These are phyloP conservation scores for Dendroctonus ponderosae DNA, from an alignment of 1,140 invertebrate species.

Conservation along the genomic window DNA sequence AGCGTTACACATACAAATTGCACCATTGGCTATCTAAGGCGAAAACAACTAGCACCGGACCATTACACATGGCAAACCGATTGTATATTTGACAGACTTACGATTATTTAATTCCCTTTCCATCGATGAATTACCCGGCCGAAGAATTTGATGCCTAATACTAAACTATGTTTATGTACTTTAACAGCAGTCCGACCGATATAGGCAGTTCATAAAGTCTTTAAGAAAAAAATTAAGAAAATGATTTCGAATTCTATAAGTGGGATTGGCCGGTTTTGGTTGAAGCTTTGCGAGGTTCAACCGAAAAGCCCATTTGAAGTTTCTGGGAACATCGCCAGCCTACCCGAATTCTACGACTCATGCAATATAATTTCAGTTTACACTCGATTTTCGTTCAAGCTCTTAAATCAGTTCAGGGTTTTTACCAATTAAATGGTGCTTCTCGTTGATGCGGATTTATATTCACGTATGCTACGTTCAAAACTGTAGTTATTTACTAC, in stretches of 20 bases:
- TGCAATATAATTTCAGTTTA: too few relatives aligned
- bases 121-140: constrained; percentile 14
- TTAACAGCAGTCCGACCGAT: constrained; percentile 6
- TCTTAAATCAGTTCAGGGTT: too few relatives aligned
- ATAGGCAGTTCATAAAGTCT: constrained; percentile 25
- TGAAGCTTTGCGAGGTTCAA: too few relatives aligned
- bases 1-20: constrained; percentile 46
- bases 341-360: neutral
- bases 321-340: too few relatives aligned
- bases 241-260: neutral
- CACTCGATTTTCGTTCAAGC: too few relatives aligned
- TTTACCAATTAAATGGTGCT: too few relatives aligned
- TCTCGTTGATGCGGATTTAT: too few relatives aligned
- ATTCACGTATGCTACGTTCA: too few relatives aligned
- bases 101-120: constrained; percentile 42
- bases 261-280: too few relatives aligned
- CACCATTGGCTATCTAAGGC: constrained; percentile 42
- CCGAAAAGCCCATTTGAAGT: too few relatives aligned
- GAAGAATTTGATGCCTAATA: constrained; percentile 36
- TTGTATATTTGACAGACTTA: constrained; percentile 41
- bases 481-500: too few relatives aligned
- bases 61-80: constrained; percentile 37
- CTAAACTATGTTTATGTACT: constrained; percentile 33
- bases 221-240: constrained; percentile 5
- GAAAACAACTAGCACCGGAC: constrained; percentile 31